Evolutionary conservation across 2,888 invertebrate species (phyloP).

Genomic region (Drosophila rubida): DNA sequence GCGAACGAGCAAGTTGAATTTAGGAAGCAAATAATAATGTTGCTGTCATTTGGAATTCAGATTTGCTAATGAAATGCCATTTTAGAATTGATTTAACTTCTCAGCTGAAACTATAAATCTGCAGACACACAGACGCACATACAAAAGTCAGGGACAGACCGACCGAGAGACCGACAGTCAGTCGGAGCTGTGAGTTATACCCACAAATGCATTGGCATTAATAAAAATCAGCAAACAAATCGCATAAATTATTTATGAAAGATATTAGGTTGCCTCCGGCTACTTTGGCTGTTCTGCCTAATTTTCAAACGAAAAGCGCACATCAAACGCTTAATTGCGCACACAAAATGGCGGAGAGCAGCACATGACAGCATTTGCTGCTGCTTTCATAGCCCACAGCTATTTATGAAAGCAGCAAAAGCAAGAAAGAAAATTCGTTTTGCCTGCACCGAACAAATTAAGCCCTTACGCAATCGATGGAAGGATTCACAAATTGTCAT

Average conservation of each 20-base stretch:
- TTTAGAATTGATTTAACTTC: slow-evolving; percentile 50
- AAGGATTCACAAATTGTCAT: neutral
- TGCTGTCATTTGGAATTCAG: slow-evolving; percentile 29
- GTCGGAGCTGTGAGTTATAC: slow-evolving; percentile 9
- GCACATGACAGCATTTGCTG: slow-evolving; percentile 47
- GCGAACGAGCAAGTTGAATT: slow-evolving; percentile 7
- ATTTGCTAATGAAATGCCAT: slow-evolving; percentile 54
- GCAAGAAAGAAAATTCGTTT: neutral
- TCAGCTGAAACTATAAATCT: slow-evolving; percentile 48
- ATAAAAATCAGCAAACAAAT: slow-evolving; percentile 57
- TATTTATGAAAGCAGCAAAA: slow-evolving; percentile 24
- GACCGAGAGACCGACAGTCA: neutral
- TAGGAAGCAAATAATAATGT: slow-evolving; percentile 25
- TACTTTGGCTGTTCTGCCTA: slow-evolving; percentile 15
- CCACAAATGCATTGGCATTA: slow-evolving; percentile 38
- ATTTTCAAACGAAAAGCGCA: slow-evolving; percentile 59
- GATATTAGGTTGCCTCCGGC: slow-evolving; percentile 44
- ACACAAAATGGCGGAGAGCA: slow-evolving; percentile 54
- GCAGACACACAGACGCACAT: neutral
- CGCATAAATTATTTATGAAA: slow-evolving; percentile 60
- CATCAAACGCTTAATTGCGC: slow-evolving; percentile 65
- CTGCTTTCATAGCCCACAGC: slow-evolving; percentile 37
- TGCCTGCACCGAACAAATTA: slow-evolving; percentile 26
- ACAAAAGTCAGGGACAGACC: neutral
- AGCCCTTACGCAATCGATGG: neutral